A percentile compares a stretch with the other conserved stretches of the same genome.
Evolutionary conservation across 2,797 vertebrate species (phyloP).

Genomic region (Neosilurus mollespiculum): DNA sequence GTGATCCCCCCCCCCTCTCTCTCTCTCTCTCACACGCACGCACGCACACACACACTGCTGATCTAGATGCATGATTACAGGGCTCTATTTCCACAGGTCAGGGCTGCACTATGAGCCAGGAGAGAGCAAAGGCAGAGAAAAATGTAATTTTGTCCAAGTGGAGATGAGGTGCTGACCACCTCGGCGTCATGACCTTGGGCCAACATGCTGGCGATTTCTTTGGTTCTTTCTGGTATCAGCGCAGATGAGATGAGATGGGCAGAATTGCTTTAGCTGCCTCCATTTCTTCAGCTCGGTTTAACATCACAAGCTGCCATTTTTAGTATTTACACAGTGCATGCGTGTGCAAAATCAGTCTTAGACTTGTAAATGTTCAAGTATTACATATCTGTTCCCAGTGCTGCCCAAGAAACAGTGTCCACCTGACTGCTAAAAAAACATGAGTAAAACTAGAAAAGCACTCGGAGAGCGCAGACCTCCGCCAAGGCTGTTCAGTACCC

Average conservation of each 20-base stretch:
- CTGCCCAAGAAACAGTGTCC: not conserved
- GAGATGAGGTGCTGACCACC: constrained; percentile 41
- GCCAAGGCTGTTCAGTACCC: no score
- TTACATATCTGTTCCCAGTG: constrained; percentile 1
- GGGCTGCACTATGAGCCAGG: constrained; percentile 32
- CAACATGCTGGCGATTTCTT: constrained; percentile 3
- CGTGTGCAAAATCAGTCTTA: not conserved
- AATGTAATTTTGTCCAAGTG: constrained; percentile 48
- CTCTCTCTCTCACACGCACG: not conserved
- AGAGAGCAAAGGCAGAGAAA: constrained; percentile 35
- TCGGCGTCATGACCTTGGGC: constrained; percentile 35
- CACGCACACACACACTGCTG: constrained; percentile 1
- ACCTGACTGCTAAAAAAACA: not conserved
- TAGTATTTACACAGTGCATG: not conserved
- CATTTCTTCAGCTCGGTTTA: constrained; percentile 23
- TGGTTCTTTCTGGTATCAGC: constrained; percentile 22
- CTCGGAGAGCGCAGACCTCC: no score
- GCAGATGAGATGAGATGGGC: constrained; percentile 9
- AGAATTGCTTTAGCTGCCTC: not conserved
- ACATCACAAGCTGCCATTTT: not conserved
- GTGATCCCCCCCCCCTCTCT: constrained; percentile 21
- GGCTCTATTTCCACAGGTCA: constrained; percentile 37
- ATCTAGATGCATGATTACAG: constrained; percentile 36
- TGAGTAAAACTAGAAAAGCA: not conserved
- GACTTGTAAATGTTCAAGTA: not conserved